Conservation (phyloP, 2,888 invertebrate genomes). For the Drosophila formosana region DNA sequence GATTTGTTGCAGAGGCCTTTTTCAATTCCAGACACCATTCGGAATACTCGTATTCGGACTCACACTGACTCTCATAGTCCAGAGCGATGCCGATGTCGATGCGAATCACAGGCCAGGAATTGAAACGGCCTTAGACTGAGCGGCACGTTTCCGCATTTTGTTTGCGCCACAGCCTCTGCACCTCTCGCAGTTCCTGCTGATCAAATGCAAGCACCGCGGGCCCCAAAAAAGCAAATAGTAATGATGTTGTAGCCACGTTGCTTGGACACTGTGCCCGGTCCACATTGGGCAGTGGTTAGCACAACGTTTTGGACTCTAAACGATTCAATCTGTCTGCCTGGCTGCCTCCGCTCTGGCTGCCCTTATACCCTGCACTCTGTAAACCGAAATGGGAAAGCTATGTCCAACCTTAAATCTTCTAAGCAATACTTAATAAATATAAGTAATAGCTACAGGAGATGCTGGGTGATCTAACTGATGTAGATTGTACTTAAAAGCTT, state of each 20-base stretch:
- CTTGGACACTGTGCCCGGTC: slow-evolving; percentile 40
- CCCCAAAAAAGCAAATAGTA: slow-evolving; percentile 68
- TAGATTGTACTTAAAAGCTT: too few relatives aligned
- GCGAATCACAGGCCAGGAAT: slow-evolving; percentile 60
- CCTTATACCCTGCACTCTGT: slow-evolving; percentile 15
- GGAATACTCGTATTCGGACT: slow-evolving; percentile 8
- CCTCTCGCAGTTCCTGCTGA: slow-evolving; percentile 37
- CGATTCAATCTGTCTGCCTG: slow-evolving; percentile 66
- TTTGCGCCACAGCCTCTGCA: slow-evolving; percentile 8
- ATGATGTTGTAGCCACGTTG: slow-evolving; percentile 58
- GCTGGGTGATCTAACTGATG: too few relatives aligned
- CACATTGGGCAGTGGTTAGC: slow-evolving; percentile 51
- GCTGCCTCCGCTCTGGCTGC: slow-evolving; percentile 6
- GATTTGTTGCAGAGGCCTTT: slow-evolving; percentile 66
- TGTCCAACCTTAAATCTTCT: neutral
- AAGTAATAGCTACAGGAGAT: too few relatives aligned
- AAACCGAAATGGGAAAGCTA: neutral
- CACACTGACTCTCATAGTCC: neutral
- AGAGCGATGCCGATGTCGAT: slow-evolving; percentile 67
- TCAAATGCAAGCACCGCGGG: slow-evolving; percentile 68
- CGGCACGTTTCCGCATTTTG: slow-evolving; percentile 79
- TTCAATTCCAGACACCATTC: slow-evolving; percentile 54
- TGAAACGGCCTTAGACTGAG: slow-evolving; percentile 53
- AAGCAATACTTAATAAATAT: too few relatives aligned
- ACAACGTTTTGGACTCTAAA: slow-evolving; percentile 63